These are phyloP conservation scores for Oreonectes daqikongensis DNA, from an alignment of 2,797 vertebrate genomes.

Conservation along the genomic window DNA sequence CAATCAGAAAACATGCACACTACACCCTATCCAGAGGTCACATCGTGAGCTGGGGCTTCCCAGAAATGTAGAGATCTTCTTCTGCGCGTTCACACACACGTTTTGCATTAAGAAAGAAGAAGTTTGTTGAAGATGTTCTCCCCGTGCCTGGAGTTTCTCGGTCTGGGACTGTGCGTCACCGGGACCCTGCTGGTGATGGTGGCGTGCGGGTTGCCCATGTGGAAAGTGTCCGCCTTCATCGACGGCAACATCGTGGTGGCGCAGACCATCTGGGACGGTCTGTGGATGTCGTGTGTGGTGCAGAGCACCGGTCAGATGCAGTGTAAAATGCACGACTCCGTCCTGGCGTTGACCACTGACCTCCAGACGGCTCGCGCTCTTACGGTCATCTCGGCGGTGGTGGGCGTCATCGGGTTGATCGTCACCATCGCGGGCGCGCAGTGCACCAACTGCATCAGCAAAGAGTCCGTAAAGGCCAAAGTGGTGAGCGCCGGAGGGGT, in stretches of 20 bases:
- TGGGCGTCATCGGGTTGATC: slow-evolving; percentile 81
- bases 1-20: background rate
- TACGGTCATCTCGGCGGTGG: slow-evolving; percentile 79
- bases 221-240: slow-evolving; percentile 90
- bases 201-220: slow-evolving; percentile 88
- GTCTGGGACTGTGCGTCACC: slow-evolving; percentile 79
- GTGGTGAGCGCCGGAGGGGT: slow-evolving; percentile 82
- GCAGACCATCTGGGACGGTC: slow-evolving; percentile 88
- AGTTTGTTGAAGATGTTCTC: slow-evolving; percentile 71
- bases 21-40: slow-evolving; percentile 20
- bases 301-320: slow-evolving; percentile 93
- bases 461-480: slow-evolving; percentile 75
- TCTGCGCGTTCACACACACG: background rate
- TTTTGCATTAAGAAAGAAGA: background rate
- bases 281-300: slow-evolving; percentile 94
- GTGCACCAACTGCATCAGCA: slow-evolving; percentile 89
- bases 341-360: slow-evolving; percentile 82
- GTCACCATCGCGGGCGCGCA: slow-evolving; percentile 88
- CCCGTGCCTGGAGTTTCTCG: slow-evolving; percentile 83
- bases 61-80: background rate
- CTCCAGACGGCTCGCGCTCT: slow-evolving; percentile 86
- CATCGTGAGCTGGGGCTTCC: background rate
- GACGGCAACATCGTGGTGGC: slow-evolving; percentile 90
- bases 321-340: slow-evolving; percentile 88
- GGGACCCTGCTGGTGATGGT: slow-evolving; percentile 89